Evolutionary conservation across 2,113 vertebrate genomes (phyloP).

Genomic region (Gorsachius goisagi): DNA sequence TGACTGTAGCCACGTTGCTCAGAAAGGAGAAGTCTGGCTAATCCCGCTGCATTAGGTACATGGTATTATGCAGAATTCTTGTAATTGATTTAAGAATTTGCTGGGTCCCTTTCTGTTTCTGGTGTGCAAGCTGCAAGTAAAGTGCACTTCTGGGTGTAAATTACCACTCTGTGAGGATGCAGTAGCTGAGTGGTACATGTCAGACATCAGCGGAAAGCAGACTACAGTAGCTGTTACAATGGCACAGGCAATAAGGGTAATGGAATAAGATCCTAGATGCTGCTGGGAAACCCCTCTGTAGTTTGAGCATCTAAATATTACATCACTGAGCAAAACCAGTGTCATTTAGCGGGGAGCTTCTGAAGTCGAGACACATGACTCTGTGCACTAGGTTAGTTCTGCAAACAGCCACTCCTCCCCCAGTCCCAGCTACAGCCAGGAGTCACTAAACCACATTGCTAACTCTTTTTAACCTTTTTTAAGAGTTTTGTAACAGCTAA

Average conservation of each 20-base stretch:
- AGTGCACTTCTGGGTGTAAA: conserved; percentile 62
- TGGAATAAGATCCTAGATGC: not conserved
- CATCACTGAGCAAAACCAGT: not conserved
- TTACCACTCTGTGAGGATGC: not conserved
- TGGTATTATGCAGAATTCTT: not conserved
- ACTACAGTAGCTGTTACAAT: not conserved
- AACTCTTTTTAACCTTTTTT: not conserved
- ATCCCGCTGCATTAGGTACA: conserved; percentile 20
- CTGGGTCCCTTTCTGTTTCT: conserved; percentile 39
- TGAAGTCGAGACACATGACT: not conserved
- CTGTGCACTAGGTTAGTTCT: not conserved
- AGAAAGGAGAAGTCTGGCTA: conserved; percentile 29
- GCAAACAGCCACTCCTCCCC: not conserved
- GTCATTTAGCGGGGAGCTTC: not conserved
- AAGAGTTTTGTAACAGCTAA: not conserved
- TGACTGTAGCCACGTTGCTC: conserved; percentile 6
- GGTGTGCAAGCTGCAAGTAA: conserved; percentile 64
- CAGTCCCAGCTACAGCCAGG: not conserved
- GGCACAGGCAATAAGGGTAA: not conserved
- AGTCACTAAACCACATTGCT: not conserved
- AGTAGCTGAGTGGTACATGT: not conserved
- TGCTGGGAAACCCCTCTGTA: not conserved
- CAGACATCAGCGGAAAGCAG: conserved; percentile 18
- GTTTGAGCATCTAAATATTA: not conserved
- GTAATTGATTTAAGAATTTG: not conserved